Base-by-base conservation (phyloP, 1,140 invertebrate genomes). In the Nephila pilipes region DNA sequence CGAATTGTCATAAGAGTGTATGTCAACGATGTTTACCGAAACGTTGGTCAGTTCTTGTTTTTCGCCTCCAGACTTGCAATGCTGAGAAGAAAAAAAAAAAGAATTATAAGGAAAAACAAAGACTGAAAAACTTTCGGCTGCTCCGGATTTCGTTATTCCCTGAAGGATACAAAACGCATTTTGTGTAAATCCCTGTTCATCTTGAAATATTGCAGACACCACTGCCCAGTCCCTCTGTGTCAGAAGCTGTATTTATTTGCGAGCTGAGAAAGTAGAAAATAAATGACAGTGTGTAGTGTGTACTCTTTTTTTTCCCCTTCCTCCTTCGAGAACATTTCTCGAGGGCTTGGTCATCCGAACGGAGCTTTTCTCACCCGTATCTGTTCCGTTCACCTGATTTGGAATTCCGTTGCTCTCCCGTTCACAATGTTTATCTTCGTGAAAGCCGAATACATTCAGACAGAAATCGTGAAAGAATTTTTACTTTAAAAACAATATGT, bases 101-200 rank as follows among this genome's bases (percentile, higher is more conserved):
- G 20, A 25, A 25, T 22, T 0, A 75, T 16, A 18, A 60, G 20
- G 22, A 5, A 36, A 36, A 32, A 75, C 18, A 1, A 75, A 29
- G 22, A 0, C 2, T 2, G 46, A 46, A 46, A 46, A 46, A 46
- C 46, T 46, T 46, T 46, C 46, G 46, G 46, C 69, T n/a, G n/a
- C 10, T 54, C 32, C 25, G 14, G 54, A n/a, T 22, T 54, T 54
- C 38, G 20, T 8, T 20, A 83, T 54, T 18, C 46, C 80, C 36
- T 14, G 4, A 8, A 25, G 80, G 80, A 46, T 83, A 36, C 80
- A 36, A 83, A 83, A 29, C 36, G 80, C 80, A 83, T 83, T 83
- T 83, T 83, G 80, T 55, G 18, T 20, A 83, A 55, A 83, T 83
- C 80, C 80, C 80, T 46, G 38, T 83, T 83, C 80, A 54, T 46